These are phyloP conservation scores for Microctonus aethiopoides DNA, from an alignment of 2,888 invertebrate species.

Conservation along the genomic window DNA sequence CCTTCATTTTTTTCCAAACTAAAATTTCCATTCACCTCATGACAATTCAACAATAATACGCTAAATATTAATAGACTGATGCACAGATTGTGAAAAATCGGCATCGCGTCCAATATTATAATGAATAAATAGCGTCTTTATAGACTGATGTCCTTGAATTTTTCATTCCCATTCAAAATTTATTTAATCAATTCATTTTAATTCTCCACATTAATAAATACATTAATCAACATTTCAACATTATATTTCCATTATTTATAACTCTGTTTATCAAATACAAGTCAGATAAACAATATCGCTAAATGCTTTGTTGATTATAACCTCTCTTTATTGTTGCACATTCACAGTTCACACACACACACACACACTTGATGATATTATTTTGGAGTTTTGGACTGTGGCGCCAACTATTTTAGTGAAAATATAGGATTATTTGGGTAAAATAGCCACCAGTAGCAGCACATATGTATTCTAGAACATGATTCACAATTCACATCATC, in stretches of 20 bases:
- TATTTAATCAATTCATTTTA: background rate
- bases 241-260: background rate
- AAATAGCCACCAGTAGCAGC: no score
- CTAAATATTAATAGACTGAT: background rate
- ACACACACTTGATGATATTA: no score
- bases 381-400: background rate
- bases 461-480: no score
- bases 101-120: background rate
- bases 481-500: no score
- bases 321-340: background rate
- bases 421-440: no score
- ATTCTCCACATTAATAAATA: background rate
- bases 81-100: background rate
- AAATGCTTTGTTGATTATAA: background rate
- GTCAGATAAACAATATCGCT: background rate
- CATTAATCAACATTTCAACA: background rate
- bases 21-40: background rate
- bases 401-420: background rate
- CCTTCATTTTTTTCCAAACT: conserved; percentile 32
- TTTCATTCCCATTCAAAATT: background rate
- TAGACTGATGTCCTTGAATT: background rate
- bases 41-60: background rate
- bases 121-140: background rate
- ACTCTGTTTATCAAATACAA: background rate
- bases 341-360: no score